These are phyloP conservation scores for Nymphalis polychloros DNA, from an alignment of 2,888 invertebrate genomes.

Conservation along the genomic window DNA sequence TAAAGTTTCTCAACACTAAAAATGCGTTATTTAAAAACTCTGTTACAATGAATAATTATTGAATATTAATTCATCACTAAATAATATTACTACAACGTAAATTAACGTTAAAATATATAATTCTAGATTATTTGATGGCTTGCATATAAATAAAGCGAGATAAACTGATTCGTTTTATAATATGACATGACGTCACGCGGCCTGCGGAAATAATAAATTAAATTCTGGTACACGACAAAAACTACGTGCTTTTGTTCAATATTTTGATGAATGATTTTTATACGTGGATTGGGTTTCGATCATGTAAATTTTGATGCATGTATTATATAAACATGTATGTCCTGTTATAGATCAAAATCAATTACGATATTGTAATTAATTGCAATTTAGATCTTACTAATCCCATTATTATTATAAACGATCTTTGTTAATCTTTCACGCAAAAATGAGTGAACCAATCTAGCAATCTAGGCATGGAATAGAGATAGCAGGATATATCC, in stretches of 20 bases:
- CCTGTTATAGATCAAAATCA: slow-evolving; percentile 48
- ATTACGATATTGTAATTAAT: not conserved
- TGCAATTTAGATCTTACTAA: too few species aligned
- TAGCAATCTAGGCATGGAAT: too few species aligned
- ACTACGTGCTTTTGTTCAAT: slow-evolving; percentile 9
- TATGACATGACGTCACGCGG: slow-evolving; percentile 27
- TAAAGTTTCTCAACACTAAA: too few species aligned
- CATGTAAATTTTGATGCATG: not conserved
- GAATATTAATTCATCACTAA: too few species aligned
- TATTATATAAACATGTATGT: not conserved
- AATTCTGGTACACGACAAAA: slow-evolving; percentile 27
- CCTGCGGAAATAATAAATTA: slow-evolving; percentile 34
- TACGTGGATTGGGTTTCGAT: slow-evolving; percentile 16
- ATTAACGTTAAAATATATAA: slow-evolving; percentile 9
- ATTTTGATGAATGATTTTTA: slow-evolving; percentile 24
- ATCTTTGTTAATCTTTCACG: too few species aligned
- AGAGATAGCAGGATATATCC: too few species aligned
- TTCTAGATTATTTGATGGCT: slow-evolving; percentile 17
- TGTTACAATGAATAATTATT: too few species aligned
- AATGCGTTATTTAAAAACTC: too few species aligned
- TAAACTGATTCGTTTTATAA: slow-evolving; percentile 40
- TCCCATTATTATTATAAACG: too few species aligned
- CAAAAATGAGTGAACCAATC: too few species aligned
- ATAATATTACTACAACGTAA: too few species aligned
- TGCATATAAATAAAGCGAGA: slow-evolving; percentile 37